phyloP scores from a whole-genome alignment of 1,140 invertebrate species.

The Ephestia elutella region DNA sequence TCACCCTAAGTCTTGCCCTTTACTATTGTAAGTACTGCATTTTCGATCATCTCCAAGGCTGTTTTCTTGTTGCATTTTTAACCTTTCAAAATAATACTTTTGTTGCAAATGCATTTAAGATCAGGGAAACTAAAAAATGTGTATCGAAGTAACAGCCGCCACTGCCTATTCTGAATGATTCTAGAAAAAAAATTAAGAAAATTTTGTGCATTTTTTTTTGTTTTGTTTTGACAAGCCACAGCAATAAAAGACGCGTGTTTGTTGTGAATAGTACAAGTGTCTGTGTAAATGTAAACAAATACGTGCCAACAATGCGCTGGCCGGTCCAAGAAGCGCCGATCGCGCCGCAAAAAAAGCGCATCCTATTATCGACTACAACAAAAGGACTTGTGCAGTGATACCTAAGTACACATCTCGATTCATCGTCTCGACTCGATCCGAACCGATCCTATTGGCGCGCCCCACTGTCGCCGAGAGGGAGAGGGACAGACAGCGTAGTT shows the following conservation, averaged over 20 bases:
- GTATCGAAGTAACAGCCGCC: too few relatives aligned
- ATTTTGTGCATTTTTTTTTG: neutral
- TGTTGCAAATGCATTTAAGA: too few relatives aligned
- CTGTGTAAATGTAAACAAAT: slow-evolving; percentile 44
- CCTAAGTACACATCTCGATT: slow-evolving; percentile 74
- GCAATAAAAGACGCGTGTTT: slow-evolving; percentile 4
- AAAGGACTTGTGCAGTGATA: slow-evolving; percentile 72
- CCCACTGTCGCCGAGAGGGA: slow-evolving; percentile 65
- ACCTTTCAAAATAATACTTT: neutral
- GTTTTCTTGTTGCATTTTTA: slow-evolving; percentile 12
- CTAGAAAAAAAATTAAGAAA: too few relatives aligned
- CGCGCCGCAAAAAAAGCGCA: slow-evolving; percentile 69
- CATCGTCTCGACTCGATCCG: slow-evolving; percentile 70
- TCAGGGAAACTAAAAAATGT: too few relatives aligned
- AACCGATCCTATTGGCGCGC: slow-evolving; percentile 71
- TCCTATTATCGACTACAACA: slow-evolving; percentile 74
- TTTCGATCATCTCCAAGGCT: slow-evolving; percentile 53
- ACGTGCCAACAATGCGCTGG: slow-evolving; percentile 23
- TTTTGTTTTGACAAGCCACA: neutral
- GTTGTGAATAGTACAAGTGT: neutral
- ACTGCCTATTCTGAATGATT: neutral
- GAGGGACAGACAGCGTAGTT: slow-evolving; percentile 37
- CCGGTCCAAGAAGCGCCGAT: slow-evolving; percentile 35
- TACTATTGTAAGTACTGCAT: slow-evolving; percentile 36
- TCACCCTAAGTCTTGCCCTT: slow-evolving; percentile 59